Evolutionary conservation across 2,113 vertebrate species (phyloP), one percentile per base, ranked within the genome.

Genomic region (Menura novaehollandiae): DNA sequence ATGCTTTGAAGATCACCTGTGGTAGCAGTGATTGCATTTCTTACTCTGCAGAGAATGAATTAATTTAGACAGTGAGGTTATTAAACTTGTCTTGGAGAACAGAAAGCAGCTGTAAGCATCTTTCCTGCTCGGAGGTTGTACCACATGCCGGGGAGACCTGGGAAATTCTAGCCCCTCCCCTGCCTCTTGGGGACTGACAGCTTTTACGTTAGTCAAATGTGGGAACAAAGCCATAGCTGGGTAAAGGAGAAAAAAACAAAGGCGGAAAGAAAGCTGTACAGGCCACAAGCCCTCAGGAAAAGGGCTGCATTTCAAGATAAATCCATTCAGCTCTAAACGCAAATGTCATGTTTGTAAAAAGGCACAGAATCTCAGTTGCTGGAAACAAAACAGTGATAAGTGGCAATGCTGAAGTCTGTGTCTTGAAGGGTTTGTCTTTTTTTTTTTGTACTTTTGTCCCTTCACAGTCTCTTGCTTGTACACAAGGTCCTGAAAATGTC

Each of bases 81-180:
- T 67, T 85, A 86, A 94, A 81, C 32, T 44, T 81, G 39, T 96
- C 91, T 95, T 23, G 26, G 88, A 47, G 89, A 92, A 56, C 26
- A 92, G 84, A 96, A 92, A 82, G 77, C 60, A 89, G 35, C 87
- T 93, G 47, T 90, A 85, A 92, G 78, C 52, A 90, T 74, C 72
- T 85, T 88, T 97, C 68, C 64, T 80, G 24, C 82, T 78, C 7
- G 7, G 80, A 89, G 75, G 32, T 47, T 72, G 51, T 76, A 58
- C 52, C 75, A 78, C 18, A 8, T 58, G 33, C 47, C 68, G 86
- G 8, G 41, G 16, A 82, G 72, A 95, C 63, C 85, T 91, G 72
- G 63, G 92, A 97, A 93, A 97, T 90, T 86, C 89, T 91, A 93
- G 21, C 59, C 73, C 60, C 92, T 90, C 23, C 39, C 58, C 24